Conservation (phyloP, 2,888 invertebrate species). For the Leptopilina myrica region DNA sequence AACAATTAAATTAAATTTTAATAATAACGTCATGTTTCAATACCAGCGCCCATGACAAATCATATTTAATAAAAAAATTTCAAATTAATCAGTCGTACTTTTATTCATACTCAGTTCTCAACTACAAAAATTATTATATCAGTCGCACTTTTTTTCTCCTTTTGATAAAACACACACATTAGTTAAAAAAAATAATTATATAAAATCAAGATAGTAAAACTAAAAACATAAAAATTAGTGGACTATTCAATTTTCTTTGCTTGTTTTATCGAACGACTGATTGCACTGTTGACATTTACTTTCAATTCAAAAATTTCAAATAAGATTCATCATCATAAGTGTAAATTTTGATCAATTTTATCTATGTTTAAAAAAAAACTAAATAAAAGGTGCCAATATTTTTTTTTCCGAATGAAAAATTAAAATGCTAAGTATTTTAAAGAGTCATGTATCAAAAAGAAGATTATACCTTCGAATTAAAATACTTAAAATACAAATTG, state of each 20-base stretch:
- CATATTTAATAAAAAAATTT: slow-evolving; percentile 13
- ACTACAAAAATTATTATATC: neutral
- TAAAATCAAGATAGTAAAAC: slow-evolving; percentile 1
- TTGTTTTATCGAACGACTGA: slow-evolving; percentile 24
- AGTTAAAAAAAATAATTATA: slow-evolving; percentile 11
- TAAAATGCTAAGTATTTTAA: slow-evolving; percentile 26
- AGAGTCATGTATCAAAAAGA: slow-evolving; percentile 35
- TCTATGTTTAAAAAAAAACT: neutral
- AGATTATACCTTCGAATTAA: slow-evolving; percentile 29
- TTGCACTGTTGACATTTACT: slow-evolving; percentile 27
- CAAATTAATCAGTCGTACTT: slow-evolving; percentile 10
- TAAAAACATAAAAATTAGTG: slow-evolving; percentile 21
- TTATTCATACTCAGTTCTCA: neutral
- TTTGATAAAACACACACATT: neutral
- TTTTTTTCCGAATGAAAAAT: neutral
- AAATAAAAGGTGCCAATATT: slow-evolving; percentile 1
- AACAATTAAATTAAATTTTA: slow-evolving; percentile 1
- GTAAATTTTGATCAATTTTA: slow-evolving; percentile 1
- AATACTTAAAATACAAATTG: slow-evolving; percentile 30
- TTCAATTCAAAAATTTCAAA: slow-evolving; percentile 9
- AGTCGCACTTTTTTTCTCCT: neutral
- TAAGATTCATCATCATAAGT: neutral
- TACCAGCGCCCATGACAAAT: slow-evolving; percentile 13
- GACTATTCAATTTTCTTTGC: neutral
- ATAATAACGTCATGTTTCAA: slow-evolving; percentile 14